Conservation (phyloP, 2,113 vertebrate species). For the Prochilodus magdalenae region DNA sequence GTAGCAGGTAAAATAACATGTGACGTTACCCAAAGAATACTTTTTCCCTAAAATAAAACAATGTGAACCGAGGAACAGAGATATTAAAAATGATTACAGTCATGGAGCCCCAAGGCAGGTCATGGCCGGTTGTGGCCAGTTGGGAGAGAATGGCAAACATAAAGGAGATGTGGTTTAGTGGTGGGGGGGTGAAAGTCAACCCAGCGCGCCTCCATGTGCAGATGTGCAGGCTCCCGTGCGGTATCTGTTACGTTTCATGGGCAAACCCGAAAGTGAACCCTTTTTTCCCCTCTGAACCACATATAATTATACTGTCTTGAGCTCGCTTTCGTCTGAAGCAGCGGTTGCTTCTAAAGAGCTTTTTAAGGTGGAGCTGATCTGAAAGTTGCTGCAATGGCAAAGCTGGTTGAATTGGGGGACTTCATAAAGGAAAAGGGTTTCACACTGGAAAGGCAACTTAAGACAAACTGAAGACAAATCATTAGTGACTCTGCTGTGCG, state of each 20-base stretch:
- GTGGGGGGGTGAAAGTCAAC: not conserved
- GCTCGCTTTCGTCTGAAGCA: constrained; percentile 6
- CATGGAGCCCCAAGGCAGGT: not conserved
- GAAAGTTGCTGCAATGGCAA: constrained; percentile 9
- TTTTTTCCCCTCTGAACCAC: not conserved
- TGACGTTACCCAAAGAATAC: not conserved
- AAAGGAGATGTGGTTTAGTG: no score
- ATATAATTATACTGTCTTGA: constrained; percentile 37
- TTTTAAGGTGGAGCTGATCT: constrained; percentile 14
- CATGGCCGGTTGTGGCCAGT: not conserved
- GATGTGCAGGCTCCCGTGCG: constrained; percentile 33
- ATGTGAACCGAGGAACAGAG: not conserved
- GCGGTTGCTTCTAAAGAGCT: constrained; percentile 29
- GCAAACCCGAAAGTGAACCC: constrained; percentile 16
- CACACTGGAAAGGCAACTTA: not conserved
- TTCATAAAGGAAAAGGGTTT: not conserved
- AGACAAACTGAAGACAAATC: no score
- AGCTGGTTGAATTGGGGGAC: not conserved
- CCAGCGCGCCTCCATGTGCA: constrained; percentile 21
- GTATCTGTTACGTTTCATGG: constrained; percentile 39
- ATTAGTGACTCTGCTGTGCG: no score
- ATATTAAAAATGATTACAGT: not conserved
- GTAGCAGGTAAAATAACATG: no score
- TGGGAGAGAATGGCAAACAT: not conserved
- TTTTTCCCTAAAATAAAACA: not conserved